Percentiles rank a stretch among this genome's conserved stretches.
Evolutionary conservation across 2,888 invertebrate genomes (phyloP).

Genomic region (Clitarchus hookeri): DNA sequence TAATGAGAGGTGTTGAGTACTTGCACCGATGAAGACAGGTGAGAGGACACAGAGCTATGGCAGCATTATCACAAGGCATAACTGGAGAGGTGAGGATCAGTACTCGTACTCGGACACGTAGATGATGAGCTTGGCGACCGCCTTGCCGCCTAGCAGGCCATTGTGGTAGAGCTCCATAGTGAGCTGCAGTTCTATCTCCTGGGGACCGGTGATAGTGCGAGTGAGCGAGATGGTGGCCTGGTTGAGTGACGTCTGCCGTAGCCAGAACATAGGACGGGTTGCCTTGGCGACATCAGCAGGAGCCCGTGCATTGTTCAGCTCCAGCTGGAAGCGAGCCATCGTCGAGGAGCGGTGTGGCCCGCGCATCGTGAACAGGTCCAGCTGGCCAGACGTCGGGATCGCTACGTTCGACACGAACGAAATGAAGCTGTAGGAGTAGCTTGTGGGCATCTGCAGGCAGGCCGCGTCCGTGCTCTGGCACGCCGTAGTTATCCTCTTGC

Average conservation of each 20-base stretch:
- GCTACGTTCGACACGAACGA: constrained; percentile 85
- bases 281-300: constrained; percentile 60
- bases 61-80: no score
- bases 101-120: constrained; percentile 84
- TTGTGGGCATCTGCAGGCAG: constrained; percentile 80
- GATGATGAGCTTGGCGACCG: constrained; percentile 83
- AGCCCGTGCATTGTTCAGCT: constrained; percentile 67
- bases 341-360: constrained; percentile 72
- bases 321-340: constrained; percentile 76
- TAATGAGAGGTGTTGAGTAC: no score
- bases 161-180: constrained; percentile 81
- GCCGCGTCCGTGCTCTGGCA: constrained; percentile 74
- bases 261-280: constrained; percentile 55
- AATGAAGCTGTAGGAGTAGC: constrained; percentile 91
- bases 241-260: constrained; percentile 62
- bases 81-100: constrained; percentile 53
- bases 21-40: no score
- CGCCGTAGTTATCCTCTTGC: constrained; percentile 69
- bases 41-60: no score
- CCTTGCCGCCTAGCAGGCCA: constrained; percentile 76
- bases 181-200: constrained; percentile 86
- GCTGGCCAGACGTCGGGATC: constrained; percentile 65
- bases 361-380: constrained; percentile 86
- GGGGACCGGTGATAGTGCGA: constrained; percentile 79
- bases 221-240: constrained; percentile 79